These are phyloP conservation scores for Melanotaenia nigrans DNA, from an alignment of 2,797 vertebrate genomes.

Conservation along the genomic window DNA sequence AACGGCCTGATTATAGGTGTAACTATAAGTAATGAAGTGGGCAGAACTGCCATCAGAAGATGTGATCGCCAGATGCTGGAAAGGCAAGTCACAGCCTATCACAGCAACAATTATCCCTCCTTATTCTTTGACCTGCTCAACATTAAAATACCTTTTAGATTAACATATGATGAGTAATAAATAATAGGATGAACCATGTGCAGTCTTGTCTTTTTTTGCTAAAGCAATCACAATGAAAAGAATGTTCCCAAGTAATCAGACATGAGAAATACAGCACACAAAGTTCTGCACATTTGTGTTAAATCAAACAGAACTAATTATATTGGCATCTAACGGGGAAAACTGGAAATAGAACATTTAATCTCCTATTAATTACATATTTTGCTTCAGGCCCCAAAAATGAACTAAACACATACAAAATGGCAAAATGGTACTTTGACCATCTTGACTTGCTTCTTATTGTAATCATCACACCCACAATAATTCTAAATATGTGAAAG, in stretches of 20 bases:
- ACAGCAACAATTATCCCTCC: conserved; percentile 47
- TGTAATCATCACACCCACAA: not conserved
- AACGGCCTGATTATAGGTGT: not conserved
- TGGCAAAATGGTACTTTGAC: not conserved
- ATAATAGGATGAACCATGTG: conserved; percentile 46
- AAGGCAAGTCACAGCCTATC: conserved; percentile 61
- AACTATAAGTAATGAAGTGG: conserved; percentile 35
- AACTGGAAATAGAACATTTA: conserved; percentile 6
- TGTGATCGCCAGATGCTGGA: conserved; percentile 27
- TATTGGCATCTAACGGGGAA: not conserved
- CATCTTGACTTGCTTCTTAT: not conserved
- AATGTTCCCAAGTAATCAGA: not conserved
- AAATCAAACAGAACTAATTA: not conserved
- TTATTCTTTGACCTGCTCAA: conserved; percentile 44
- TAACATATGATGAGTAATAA: conserved; percentile 61
- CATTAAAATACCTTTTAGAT: conserved; percentile 49
- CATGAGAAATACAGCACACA: not conserved
- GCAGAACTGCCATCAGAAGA: conserved; percentile 29
- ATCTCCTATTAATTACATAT: not conserved
- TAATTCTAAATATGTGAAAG: not conserved
- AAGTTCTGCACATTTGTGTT: conserved; percentile 11
- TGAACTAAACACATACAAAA: not conserved
- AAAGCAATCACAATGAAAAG: conserved; percentile 1
- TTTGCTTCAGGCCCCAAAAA: not conserved
- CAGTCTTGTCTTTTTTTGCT: conserved; percentile 62